Conservation (phyloP, 2,888 invertebrate genomes). For the Neoascia interrupta region DNA sequence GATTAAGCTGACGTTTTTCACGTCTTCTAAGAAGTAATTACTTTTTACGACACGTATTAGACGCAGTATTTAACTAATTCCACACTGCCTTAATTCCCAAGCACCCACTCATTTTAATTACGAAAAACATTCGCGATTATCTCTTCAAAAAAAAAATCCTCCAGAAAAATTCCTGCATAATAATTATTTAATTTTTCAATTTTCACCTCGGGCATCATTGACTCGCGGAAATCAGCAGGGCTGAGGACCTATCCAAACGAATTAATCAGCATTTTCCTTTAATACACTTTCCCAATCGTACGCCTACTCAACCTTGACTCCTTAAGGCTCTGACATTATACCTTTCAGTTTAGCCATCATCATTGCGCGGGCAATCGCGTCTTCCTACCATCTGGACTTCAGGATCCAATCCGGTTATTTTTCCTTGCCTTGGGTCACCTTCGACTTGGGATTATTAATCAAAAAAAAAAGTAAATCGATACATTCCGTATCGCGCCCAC, state of each 20-base stretch:
- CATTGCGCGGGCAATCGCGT: background rate
- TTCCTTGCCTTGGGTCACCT: constrained; percentile 16
- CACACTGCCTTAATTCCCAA: no score
- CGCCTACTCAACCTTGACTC: no score
- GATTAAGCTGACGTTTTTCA: no score
- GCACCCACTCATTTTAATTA: no score
- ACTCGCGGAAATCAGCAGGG: background rate
- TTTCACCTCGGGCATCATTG: background rate
- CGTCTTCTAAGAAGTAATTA: no score
- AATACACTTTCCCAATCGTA: background rate
- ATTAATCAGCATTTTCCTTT: constrained; percentile 9
- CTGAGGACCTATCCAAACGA: background rate
- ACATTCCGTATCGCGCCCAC: background rate
- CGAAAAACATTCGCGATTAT: no score
- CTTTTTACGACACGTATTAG: no score
- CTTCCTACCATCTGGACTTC: no score
- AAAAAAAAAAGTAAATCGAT: constrained; percentile 32
- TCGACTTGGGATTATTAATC: constrained; percentile 15
- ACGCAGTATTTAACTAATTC: no score
- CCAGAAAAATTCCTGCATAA: background rate
- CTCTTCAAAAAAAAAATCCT: no score
- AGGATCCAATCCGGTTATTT: background rate
- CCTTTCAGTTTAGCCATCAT: constrained; percentile 10
- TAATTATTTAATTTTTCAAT: constrained; percentile 2
- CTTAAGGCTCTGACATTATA: background rate